Evolutionary conservation across 2,888 invertebrate genomes (phyloP).

Genomic region (Xestia ashworthii): DNA sequence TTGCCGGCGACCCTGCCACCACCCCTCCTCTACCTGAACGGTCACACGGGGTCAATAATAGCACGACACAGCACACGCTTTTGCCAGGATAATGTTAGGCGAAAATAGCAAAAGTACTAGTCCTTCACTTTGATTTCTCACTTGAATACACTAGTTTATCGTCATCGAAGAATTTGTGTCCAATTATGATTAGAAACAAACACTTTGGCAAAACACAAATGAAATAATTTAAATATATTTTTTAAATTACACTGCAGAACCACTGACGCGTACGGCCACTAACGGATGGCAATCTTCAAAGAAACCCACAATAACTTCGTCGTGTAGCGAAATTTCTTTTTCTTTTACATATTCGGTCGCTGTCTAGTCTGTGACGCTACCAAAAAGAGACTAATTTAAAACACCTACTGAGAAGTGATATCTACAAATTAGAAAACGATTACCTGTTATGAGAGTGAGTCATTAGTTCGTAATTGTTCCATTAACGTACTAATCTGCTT

Average conservation of each 20-base stretch:
- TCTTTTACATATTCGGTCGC: slow-evolving; percentile 30
- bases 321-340: slow-evolving; percentile 34
- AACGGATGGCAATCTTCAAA: slow-evolving; percentile 41
- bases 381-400: slow-evolving; percentile 44
- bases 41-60: slow-evolving; percentile 25
- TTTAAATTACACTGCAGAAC: slow-evolving; percentile 33
- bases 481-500: slow-evolving; percentile 25
- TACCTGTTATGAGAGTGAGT: slow-evolving; percentile 43
- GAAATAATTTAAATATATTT: slow-evolving; percentile 31
- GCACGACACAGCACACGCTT: background rate
- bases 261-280: slow-evolving; percentile 40
- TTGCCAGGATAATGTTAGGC: background rate
- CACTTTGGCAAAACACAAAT: slow-evolving; percentile 30
- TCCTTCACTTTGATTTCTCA: slow-evolving; percentile 36
- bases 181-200: slow-evolving; percentile 24
- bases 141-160: background rate
- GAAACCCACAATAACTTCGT: slow-evolving; percentile 41
- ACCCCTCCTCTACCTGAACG: slow-evolving; percentile 94
- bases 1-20: slow-evolving; percentile 95
- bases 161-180: background rate
- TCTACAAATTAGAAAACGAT: slow-evolving; percentile 54
- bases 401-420: slow-evolving; percentile 42
- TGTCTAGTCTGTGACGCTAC: slow-evolving; percentile 27
- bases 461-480: slow-evolving; percentile 25
- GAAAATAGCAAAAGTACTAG: background rate